Base-by-base conservation (phyloP, 2,888 invertebrate species). In the Pollenia angustigena region DNA sequence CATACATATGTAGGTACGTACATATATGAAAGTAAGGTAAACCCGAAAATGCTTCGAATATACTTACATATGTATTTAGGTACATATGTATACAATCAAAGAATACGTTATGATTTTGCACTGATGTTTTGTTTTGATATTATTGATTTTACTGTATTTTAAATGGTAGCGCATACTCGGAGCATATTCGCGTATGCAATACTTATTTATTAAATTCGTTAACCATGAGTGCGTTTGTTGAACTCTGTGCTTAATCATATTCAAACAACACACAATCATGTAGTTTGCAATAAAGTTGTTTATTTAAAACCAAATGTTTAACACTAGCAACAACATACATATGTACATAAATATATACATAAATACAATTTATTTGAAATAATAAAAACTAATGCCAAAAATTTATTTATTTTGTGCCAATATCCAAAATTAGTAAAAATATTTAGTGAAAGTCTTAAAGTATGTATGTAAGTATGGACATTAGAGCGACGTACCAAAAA, bases 141-240 rank as follows among this genome's bases (percentile, higher is more conserved):
- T 3, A 11, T 60, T 16, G 52, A 52, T 62, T 2, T 60, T 62
- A 23, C 18, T 62, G 50, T 62, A 74, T 40, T 75, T 40, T 18
- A 16, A 42, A 42, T 46, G 62, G 32, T 4, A 60, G 58, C 60
- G 62, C 62, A 75, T 44, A 72, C 56, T 50, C 52, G 64, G 11
- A 32, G 54, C 40, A 58, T 42, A 42, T 58, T 48, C 58, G 18
- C 32, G 16, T 42, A 62, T 14, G 42, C 62, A 62, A 62, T 62
- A 62, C 50, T 72, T 54, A 62, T 58, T 79, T 32, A 84, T 74
- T 79, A 84, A 85, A 75, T 80, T 54, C 32, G 80, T 32, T 80
- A 80, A 54, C 80, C 80, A 85, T 85, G 85, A 81, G 56, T 75
- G 62, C 69, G 85, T 85, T 81, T 85, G 50, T 85, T 85, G 80